phyloP scores from a whole-genome alignment of 2,888 invertebrate genomes.

The Tholera decimalis region DNA sequence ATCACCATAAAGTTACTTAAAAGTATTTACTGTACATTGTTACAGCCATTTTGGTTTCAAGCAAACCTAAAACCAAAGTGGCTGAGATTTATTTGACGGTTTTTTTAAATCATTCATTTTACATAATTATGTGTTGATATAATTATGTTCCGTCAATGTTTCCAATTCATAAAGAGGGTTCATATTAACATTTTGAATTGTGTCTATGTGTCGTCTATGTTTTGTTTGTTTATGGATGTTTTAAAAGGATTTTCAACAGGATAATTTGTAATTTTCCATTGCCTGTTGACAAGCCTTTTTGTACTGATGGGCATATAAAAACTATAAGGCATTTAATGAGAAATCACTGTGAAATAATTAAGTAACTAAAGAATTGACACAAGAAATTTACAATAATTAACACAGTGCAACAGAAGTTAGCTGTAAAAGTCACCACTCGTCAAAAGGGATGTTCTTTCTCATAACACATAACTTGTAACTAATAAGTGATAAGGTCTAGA shows the following conservation, averaged over 20 bases:
- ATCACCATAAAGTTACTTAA: not conserved
- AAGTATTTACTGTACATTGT: not conserved
- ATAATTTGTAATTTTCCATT: not conserved
- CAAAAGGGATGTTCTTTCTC: slow-evolving; percentile 20
- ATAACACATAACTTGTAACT: slow-evolving; percentile 52
- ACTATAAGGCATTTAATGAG: slow-evolving; percentile 1
- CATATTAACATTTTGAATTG: slow-evolving; percentile 46
- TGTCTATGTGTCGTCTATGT: slow-evolving; percentile 47
- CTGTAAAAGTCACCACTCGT: slow-evolving; percentile 42
- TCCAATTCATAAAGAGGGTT: slow-evolving; percentile 50
- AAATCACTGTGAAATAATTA: slow-evolving; percentile 8
- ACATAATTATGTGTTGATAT: too few relatives aligned
- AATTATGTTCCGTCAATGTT: slow-evolving; percentile 42
- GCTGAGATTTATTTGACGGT: not conserved
- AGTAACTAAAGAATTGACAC: slow-evolving; percentile 16
- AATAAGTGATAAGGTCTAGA: slow-evolving; percentile 38
- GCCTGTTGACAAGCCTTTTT: slow-evolving; percentile 11
- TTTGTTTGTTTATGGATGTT: slow-evolving; percentile 17
- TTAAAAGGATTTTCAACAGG: slow-evolving; percentile 11
- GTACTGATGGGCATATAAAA: not conserved
- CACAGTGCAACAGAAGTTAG: slow-evolving; percentile 56
- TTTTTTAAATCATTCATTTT: too few relatives aligned
- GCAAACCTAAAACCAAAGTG: too few relatives aligned
- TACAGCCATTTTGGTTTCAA: not conserved
- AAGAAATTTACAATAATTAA: slow-evolving; percentile 25